phyloP scores from a whole-genome alignment of 92 coral and sea anemone species.

The Parazoanthus swiftii region DNA sequence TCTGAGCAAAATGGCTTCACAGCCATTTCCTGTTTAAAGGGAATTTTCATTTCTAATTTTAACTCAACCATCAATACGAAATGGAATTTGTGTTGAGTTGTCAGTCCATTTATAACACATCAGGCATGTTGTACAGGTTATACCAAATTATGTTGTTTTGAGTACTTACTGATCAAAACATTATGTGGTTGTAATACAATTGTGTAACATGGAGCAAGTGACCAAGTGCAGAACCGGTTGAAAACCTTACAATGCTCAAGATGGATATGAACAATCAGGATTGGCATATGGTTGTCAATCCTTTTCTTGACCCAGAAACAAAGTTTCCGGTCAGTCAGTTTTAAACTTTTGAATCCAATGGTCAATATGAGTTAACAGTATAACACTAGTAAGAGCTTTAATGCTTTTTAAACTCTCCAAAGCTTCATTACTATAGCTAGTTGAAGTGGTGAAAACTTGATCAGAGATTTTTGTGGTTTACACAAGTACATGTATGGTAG shows the following conservation, averaged over 20 bases:
- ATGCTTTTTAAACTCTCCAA: background rate
- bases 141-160: background rate
- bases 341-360: background rate
- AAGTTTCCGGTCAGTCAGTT: slow-evolving; percentile 36
- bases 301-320: slow-evolving; percentile 30
- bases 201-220: too few relatives aligned
- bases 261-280: slow-evolving; percentile 30
- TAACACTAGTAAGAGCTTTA: background rate
- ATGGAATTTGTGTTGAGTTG: background rate
- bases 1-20: background rate
- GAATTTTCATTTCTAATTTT: background rate
- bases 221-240: background rate
- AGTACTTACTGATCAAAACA: too few relatives aligned
- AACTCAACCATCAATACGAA: background rate
- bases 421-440: background rate
- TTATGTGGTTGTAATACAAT: too few relatives aligned
- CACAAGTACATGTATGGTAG: background rate
- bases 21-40: slow-evolving; percentile 31
- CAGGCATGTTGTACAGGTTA: background rate
- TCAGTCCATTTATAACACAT: background rate
- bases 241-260: background rate
- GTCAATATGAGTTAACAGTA: background rate
- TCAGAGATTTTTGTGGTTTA: too few relatives aligned
- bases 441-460: background rate
- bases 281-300: slow-evolving; percentile 40